A percentile compares a stretch with the other conserved stretches of the same genome.
Conservation (phyloP, 2,888 invertebrate genomes). For the Lasioglossum malachurum region DNA sequence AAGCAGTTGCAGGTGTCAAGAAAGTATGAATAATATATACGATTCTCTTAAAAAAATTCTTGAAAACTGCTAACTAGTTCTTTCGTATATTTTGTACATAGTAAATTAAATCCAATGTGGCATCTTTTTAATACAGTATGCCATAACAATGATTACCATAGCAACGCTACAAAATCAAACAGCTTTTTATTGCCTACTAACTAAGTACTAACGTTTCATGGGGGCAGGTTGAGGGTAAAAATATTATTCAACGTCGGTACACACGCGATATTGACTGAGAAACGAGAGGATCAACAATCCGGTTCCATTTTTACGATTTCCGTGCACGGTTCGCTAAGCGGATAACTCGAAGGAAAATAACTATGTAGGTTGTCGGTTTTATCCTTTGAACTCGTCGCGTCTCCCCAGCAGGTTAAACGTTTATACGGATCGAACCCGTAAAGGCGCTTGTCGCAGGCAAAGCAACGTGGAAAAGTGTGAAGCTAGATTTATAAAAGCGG, state of each 20-base stretch:
- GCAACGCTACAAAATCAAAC: background rate
- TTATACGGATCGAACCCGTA: conserved; percentile 20
- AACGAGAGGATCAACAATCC: background rate
- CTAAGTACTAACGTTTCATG: background rate
- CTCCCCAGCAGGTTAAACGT: conserved; percentile 41
- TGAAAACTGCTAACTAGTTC: background rate
- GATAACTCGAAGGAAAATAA: conserved; percentile 14
- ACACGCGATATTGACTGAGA: background rate
- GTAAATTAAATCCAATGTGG: background rate
- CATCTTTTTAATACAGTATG: background rate
- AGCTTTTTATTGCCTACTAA: background rate
- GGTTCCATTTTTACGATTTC: conserved; percentile 1
- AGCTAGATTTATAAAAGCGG: conserved; percentile 25
- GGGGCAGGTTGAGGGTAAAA: background rate
- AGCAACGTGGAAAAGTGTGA: conserved; percentile 18
- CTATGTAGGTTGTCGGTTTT: conserved; percentile 7
- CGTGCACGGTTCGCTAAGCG: background rate
- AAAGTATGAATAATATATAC: no score
- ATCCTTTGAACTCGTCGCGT: conserved; percentile 42
- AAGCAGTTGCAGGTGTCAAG: background rate
- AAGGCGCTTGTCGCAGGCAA: conserved; percentile 22
- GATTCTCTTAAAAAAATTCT: background rate
- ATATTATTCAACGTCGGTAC: background rate
- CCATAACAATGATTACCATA: background rate
- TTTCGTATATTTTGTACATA: background rate